Percentiles rank a stretch among this genome's conserved stretches.
These are phyloP conservation scores for Invenusta paracnida DNA, from an alignment of 2,888 invertebrate genomes.

Conservation along the genomic window DNA sequence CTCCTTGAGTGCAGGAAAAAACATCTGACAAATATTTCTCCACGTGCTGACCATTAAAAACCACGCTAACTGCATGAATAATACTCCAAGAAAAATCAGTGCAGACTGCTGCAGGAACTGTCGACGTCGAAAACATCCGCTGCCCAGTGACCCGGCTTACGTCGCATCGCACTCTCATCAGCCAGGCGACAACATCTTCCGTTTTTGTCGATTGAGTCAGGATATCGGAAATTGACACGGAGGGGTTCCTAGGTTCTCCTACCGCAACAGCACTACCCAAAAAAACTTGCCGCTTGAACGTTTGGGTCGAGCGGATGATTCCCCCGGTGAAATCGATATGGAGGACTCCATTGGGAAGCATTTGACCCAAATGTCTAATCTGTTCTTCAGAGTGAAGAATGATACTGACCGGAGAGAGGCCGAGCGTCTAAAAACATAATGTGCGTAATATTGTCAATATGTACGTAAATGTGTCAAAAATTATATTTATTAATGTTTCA, in stretches of 20 bases:
- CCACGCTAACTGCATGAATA: not conserved
- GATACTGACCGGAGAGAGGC: not conserved
- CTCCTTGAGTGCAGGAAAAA: not conserved
- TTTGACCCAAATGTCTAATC: not conserved
- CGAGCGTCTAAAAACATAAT: not conserved
- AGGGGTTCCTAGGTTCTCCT: not conserved
- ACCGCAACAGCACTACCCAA: not conserved
- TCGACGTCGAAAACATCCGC: not conserved
- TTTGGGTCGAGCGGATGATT: not conserved
- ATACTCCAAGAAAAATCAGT: not conserved
- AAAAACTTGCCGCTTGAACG: not conserved
- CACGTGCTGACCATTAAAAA: not conserved
- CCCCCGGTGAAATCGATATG: not conserved
- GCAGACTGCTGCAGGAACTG: not conserved
- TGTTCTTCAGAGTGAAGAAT: not conserved
- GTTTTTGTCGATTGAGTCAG: not conserved
- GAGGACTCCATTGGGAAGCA: not conserved
- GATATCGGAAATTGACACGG: not conserved
- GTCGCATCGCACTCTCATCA: not conserved
- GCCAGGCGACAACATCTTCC: slow-evolving; percentile 7
- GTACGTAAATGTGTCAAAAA: no score
- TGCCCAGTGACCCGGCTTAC: not conserved
- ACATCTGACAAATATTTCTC: not conserved
- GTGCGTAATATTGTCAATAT: no score
- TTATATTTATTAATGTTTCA: no score